Percentiles rank a stretch among this genome's conserved stretches.
phyloP scores from a whole-genome alignment of 2,113 vertebrate species.

The Perccottus glenii region DNA sequence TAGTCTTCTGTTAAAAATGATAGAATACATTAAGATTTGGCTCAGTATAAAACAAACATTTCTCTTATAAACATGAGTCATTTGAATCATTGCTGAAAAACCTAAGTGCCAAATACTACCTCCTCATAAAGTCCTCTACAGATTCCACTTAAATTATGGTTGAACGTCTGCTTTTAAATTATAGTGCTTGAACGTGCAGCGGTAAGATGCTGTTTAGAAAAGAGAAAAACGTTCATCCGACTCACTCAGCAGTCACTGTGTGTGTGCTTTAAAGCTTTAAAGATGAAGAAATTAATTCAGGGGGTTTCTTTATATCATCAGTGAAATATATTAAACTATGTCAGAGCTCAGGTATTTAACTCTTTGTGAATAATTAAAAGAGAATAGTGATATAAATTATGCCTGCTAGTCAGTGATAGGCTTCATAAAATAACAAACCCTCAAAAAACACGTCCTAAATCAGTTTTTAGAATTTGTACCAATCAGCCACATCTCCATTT shows the following conservation, averaged over 20 bases:
- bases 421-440: background rate
- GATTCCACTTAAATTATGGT: background rate
- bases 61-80: background rate
- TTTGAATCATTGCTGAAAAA: background rate
- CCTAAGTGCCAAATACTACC: background rate
- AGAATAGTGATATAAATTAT: too few relatives aligned
- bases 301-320: background rate
- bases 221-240: background rate
- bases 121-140: background rate
- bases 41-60: background rate
- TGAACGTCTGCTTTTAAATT: constrained; percentile 20
- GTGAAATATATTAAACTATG: background rate
- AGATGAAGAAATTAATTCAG: background rate
- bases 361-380: background rate
- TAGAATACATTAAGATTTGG: too few relatives aligned
- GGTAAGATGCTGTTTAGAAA: background rate
- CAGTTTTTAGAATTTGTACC: too few relatives aligned
- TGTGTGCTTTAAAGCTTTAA: too few relatives aligned
- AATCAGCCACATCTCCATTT: too few relatives aligned
- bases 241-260: background rate
- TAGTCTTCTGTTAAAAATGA: too few relatives aligned
- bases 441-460: background rate
- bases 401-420: too few relatives aligned
- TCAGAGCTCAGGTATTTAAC: constrained; percentile 1
- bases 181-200: background rate